A percentile compares a stretch with the other conserved stretches of the same genome.
Evolutionary conservation across 2,888 invertebrate species (phyloP).

Genomic region (Netelia fuscicornis): DNA sequence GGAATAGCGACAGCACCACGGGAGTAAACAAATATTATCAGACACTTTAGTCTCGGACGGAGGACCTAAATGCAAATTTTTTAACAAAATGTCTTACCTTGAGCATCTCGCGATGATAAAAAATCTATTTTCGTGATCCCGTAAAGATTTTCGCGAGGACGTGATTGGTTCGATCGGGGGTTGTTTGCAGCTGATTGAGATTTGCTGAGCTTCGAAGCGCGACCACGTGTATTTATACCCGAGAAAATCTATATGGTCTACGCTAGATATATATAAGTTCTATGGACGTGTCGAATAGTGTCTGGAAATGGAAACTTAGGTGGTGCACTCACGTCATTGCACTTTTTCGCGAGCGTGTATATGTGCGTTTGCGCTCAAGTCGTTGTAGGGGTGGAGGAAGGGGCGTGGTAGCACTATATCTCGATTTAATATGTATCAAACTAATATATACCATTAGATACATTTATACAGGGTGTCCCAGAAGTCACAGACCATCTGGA

Average conservation of each 20-base stretch:
- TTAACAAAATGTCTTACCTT: conserved; percentile 55
- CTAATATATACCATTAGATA: conserved; percentile 43
- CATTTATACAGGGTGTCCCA: conserved; percentile 2
- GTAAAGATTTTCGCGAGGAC: not conserved
- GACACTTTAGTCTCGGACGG: too few species aligned
- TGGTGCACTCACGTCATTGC: conserved; percentile 64
- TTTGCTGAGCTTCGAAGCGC: conserved; percentile 63
- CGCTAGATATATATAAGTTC: conserved; percentile 34
- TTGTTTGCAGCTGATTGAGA: conserved; percentile 56
- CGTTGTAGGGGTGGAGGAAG: conserved; percentile 13
- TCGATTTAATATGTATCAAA: conserved; percentile 41
- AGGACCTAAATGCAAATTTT: not conserved
- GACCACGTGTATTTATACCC: conserved; percentile 68
- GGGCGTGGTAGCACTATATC: conserved; percentile 57
- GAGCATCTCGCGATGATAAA: conserved; percentile 51
- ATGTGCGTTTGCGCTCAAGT: conserved; percentile 27
- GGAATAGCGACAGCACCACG: too few species aligned
- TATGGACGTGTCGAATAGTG: conserved; percentile 47
- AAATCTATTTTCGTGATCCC: conserved; percentile 3
- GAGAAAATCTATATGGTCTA: conserved; percentile 57
- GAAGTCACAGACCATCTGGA: too few species aligned
- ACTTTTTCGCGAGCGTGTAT: conserved; percentile 15
- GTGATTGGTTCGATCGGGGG: conserved; percentile 52
- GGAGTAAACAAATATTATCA: too few species aligned
- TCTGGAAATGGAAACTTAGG: conserved; percentile 62